Conservation (phyloP, 2,113 vertebrate species). For the Aegotheles bennettii region DNA sequence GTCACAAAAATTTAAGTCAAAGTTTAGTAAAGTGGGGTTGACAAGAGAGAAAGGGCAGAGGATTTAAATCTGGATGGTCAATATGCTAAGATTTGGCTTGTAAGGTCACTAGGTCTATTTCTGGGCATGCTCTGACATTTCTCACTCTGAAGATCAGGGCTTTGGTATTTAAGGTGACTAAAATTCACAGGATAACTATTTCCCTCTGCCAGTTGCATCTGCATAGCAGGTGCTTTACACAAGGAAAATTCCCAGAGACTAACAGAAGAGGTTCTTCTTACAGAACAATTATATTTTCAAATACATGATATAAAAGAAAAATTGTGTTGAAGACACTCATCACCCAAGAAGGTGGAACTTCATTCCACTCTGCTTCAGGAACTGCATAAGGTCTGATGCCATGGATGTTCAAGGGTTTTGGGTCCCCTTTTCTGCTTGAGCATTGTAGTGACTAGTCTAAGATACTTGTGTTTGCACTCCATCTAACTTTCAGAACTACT, state of each 20-base stretch:
- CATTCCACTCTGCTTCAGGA: not conserved
- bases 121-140: not conserved
- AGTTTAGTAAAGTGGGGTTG: not conserved
- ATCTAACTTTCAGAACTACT: not conserved
- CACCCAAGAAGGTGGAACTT: not conserved
- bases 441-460: not conserved
- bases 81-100: not conserved
- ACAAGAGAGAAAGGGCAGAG: not conserved
- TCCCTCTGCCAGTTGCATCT: not conserved
- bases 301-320: not conserved
- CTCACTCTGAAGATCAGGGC: not conserved
- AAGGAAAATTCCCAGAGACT: not conserved
- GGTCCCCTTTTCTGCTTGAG: not conserved
- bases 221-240: not conserved
- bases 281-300: not conserved
- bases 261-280: not conserved
- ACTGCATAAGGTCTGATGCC: not conserved
- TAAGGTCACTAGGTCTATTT: not conserved
- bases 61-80: not conserved
- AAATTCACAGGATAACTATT: not conserved
- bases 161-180: not conserved
- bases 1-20: not conserved
- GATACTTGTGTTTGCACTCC: fast-evolving
- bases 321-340: not conserved
- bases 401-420: not conserved